phyloP scores from a whole-genome alignment of 2,888 invertebrate genomes.

The Melangyna quadrimaculata region DNA sequence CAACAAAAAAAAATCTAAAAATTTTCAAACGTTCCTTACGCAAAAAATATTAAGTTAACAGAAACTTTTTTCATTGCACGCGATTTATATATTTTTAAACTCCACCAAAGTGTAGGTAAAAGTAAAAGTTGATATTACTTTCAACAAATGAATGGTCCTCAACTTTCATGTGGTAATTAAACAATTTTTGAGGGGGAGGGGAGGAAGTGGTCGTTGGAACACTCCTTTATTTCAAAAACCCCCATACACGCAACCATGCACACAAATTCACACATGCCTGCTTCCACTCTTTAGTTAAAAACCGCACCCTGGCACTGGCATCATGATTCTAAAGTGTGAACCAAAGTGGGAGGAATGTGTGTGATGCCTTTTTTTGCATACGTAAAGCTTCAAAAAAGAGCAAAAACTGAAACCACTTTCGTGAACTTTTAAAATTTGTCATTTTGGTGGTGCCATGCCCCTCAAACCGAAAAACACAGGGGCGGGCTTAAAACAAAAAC shows the following conservation, averaged over 20 bases:
- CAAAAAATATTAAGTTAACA: no score
- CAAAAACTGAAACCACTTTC: conserved; percentile 55
- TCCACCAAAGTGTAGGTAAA: neutral
- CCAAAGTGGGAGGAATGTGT: neutral
- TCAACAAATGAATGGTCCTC: conserved; percentile 57
- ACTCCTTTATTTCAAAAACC: neutral
- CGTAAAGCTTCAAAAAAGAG: neutral
- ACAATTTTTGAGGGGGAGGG: neutral
- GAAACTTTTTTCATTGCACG: neutral
- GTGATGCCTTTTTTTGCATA: neutral
- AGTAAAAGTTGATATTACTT: conserved; percentile 61
- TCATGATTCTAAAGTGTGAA: conserved; percentile 37
- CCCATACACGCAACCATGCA: neutral
- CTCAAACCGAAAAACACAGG: conserved; percentile 35
- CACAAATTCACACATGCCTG: neutral
- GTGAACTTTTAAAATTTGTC: conserved; percentile 69
- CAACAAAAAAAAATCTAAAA: no score
- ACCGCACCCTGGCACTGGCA: neutral
- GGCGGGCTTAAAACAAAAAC: conserved; percentile 31
- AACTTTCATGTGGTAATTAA: conserved; percentile 66
- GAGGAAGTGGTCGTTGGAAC: neutral
- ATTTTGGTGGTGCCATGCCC: conserved; percentile 45
- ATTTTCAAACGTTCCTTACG: no score
- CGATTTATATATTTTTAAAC: neutral
- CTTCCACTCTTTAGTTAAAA: neutral